A percentile compares a stretch with the other conserved stretches of the same genome.
Evolutionary conservation across 2,113 vertebrate species (phyloP).

Genomic region (Carettochelys insculpta): DNA sequence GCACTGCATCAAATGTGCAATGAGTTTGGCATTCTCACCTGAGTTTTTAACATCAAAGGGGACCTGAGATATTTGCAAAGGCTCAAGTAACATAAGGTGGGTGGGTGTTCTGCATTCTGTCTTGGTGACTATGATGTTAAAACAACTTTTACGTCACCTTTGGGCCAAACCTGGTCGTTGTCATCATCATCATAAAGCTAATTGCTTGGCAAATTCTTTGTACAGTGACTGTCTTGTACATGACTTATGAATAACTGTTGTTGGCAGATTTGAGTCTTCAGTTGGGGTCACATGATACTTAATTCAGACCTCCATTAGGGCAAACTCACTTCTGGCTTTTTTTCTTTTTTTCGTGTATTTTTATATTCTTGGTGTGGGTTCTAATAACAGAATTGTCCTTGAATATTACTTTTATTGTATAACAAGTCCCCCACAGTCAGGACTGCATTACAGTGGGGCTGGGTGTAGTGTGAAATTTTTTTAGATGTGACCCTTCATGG

Average conservation of each 20-base stretch:
- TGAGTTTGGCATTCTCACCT: rapidly evolving
- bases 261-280: rapidly evolving
- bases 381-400: not conserved
- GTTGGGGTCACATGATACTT: not conserved
- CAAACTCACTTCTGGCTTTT: not conserved
- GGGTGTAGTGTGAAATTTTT: not conserved
- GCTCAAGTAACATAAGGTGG: not conserved
- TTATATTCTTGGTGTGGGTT: not conserved
- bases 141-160: not conserved
- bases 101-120: rapidly evolving
- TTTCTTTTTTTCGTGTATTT: not conserved
- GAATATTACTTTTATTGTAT: not conserved
- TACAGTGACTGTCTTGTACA: not conserved
- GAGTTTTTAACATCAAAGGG: rapidly evolving
- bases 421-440: not conserved
- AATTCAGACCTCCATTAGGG: rapidly evolving
- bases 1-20: not conserved
- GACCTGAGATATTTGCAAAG: not conserved
- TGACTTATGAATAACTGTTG: rapidly evolving
- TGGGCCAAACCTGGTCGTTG: not conserved
- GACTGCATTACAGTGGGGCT: not conserved
- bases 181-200: not conserved
- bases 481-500: not conserved
- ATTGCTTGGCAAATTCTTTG: not conserved
- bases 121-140: not conserved